These are phyloP conservation scores for Tetramorium alpestre DNA, from an alignment of 1,140 invertebrate genomes.

Conservation along the genomic window DNA sequence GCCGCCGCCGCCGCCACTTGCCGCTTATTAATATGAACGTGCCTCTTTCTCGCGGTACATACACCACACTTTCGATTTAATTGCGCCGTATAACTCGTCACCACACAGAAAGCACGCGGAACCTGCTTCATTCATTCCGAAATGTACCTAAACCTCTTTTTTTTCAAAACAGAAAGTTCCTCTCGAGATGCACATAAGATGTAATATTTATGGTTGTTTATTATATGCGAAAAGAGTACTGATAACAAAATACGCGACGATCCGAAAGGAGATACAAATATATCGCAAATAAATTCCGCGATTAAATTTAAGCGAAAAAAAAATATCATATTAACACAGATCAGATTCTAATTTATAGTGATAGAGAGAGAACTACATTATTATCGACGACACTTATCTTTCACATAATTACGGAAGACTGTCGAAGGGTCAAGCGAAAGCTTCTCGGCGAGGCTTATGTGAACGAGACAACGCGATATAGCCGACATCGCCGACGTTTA, in stretches of 20 bases:
- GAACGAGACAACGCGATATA: conserved; percentile 55
- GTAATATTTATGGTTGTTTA: conserved; percentile 40
- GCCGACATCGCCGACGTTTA: conserved; percentile 57
- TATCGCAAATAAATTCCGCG: background rate
- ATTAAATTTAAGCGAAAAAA: background rate
- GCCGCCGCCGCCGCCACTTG: background rate
- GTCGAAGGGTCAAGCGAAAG: conserved; percentile 14
- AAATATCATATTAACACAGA: background rate
- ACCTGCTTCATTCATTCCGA: conserved; percentile 33
- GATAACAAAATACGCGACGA: background rate
- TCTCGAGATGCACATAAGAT: background rate
- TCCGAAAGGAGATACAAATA: too few species aligned
- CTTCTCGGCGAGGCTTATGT: conserved; percentile 31
- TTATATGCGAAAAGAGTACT: background rate
- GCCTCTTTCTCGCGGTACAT: conserved; percentile 21
- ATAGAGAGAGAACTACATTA: background rate
- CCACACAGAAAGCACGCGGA: conserved; percentile 37
- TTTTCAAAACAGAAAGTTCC: background rate
- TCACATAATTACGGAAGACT: conserved; percentile 1
- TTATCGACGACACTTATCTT: conserved; percentile 25
- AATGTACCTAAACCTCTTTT: background rate
- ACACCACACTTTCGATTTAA: conserved; percentile 67
- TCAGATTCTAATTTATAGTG: background rate
- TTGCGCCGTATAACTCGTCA: conserved; percentile 65
- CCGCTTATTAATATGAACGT: conserved; percentile 31